Conservation (phyloP, 2,888 invertebrate species). For the Cylindroiulus punctatus region DNA sequence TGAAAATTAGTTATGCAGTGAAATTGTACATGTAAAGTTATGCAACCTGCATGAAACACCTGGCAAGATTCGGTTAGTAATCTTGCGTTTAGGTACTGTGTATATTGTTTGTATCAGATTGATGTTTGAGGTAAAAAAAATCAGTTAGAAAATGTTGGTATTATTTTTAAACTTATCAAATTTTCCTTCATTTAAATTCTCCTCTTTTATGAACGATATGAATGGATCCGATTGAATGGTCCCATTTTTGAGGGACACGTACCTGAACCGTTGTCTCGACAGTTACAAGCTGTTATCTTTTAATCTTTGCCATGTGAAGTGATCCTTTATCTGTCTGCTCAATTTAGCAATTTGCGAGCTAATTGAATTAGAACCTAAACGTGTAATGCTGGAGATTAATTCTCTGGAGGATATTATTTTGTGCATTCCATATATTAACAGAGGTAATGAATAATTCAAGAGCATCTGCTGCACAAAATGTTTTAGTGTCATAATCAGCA, state of each 20-base stretch:
- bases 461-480: conserved; percentile 23
- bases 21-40: too few relatives aligned
- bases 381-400: not conserved
- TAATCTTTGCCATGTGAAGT: not conserved
- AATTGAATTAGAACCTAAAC: conserved; percentile 35
- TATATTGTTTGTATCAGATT: too few relatives aligned
- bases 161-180: too few relatives aligned
- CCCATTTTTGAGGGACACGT: not conserved
- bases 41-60: too few relatives aligned
- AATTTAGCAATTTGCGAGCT: conserved; percentile 3
- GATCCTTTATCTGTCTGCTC: conserved; percentile 34
- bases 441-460: not conserved
- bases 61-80: too few relatives aligned
- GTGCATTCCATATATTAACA: not conserved
- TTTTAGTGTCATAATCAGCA: not conserved
- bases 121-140: too few relatives aligned
- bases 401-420: conserved; percentile 30
- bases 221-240: too few relatives aligned
- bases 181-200: too few relatives aligned
- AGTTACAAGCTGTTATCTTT: not conserved
- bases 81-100: too few relatives aligned
- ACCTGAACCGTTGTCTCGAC: not conserved
- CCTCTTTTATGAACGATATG: too few relatives aligned
- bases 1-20: too few relatives aligned
- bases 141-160: too few relatives aligned